Evolutionary conservation across 2,888 invertebrate genomes (phyloP).

Genomic region (Thelaira solivaga): DNA sequence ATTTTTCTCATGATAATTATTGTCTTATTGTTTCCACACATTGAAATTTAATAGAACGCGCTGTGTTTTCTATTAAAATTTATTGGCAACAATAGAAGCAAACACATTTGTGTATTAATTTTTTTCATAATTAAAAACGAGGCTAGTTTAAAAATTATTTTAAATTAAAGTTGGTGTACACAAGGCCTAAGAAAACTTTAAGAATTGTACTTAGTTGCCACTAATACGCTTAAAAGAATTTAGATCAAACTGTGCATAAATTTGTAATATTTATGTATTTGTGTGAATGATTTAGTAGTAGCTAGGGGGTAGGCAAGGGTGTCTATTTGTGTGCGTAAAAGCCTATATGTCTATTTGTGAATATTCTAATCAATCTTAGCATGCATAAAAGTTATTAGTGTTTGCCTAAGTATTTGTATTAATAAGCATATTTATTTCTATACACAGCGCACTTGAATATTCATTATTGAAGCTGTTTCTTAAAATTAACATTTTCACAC

Average conservation of each 20-base stretch:
- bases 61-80: neutral
- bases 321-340: neutral
- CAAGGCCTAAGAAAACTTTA: no score
- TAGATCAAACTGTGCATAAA: neutral
- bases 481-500: neutral
- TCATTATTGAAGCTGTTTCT: neutral
- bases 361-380: slow-evolving; percentile 38
- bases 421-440: neutral
- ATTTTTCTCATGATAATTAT: slow-evolving; percentile 42
- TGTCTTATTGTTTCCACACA: slow-evolving; percentile 38
- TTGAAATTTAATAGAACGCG: neutral
- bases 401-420: neutral
- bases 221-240: neutral
- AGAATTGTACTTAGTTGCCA: no score
- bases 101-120: neutral
- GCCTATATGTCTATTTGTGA: no score
- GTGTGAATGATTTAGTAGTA: neutral
- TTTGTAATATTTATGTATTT: neutral
- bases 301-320: neutral
- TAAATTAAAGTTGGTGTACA: no score
- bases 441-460: neutral
- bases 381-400: slow-evolving; percentile 35
- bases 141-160: neutral
- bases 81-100: slow-evolving; percentile 14
- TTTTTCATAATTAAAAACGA: neutral